phyloP scores from a whole-genome alignment of 2,888 invertebrate species.

The Salpingus planirostris region DNA sequence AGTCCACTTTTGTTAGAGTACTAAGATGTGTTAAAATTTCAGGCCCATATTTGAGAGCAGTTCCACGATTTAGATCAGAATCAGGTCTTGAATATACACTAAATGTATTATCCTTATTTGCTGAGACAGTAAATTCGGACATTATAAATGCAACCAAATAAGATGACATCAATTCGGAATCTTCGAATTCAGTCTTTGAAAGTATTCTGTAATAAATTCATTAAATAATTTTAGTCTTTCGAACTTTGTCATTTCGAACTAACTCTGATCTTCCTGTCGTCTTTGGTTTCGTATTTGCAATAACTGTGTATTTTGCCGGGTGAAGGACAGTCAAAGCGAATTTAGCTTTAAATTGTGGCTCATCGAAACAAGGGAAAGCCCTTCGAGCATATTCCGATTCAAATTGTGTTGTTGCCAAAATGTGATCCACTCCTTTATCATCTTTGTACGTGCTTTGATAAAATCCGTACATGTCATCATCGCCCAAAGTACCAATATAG shows the following conservation, averaged over 20 bases:
- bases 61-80: too few relatives aligned
- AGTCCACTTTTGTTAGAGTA: too few relatives aligned
- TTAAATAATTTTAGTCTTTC: too few relatives aligned
- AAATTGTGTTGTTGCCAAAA: constrained; percentile 21
- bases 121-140: constrained; percentile 46
- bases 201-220: too few relatives aligned
- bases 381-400: constrained; percentile 17
- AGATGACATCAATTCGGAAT: constrained; percentile 50
- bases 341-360: constrained; percentile 20
- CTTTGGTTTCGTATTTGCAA: constrained; percentile 20
- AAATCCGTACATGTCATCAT: constrained; percentile 14
- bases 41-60: too few relatives aligned
- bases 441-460: constrained; percentile 19
- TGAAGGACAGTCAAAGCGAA: constrained; percentile 15
- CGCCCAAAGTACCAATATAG: not conserved
- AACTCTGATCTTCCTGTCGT: not conserved
- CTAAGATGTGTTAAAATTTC: too few relatives aligned
- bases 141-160: constrained; percentile 63
- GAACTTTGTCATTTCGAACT: too few relatives aligned
- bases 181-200: too few relatives aligned
- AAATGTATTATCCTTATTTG: not conserved
- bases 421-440: constrained; percentile 12
- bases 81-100: too few relatives aligned
- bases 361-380: constrained; percentile 23
- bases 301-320: constrained; percentile 12